phyloP scores from a whole-genome alignment of 2,888 invertebrate genomes.

The Gastrophysa polygoni region DNA sequence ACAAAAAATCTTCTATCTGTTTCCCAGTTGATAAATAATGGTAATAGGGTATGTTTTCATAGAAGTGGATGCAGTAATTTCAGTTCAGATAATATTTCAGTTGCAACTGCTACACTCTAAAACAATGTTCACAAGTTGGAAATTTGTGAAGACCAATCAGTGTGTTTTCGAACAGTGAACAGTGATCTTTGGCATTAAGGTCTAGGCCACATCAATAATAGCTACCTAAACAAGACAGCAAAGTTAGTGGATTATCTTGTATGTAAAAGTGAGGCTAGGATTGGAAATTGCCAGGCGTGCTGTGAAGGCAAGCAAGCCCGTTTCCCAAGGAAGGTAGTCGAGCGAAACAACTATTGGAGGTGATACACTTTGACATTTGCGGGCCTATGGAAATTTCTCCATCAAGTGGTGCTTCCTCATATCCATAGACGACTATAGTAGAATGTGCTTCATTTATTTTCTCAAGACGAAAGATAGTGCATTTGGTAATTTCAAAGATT shows the following conservation, averaged over 20 bases:
- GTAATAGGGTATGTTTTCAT: slow-evolving; percentile 20
- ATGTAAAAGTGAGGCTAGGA: not conserved
- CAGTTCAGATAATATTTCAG: not conserved
- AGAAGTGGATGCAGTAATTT: not conserved
- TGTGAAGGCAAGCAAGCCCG: slow-evolving; percentile 41
- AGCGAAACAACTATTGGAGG: slow-evolving; percentile 19
- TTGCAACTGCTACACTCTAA: not conserved
- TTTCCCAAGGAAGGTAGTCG: slow-evolving; percentile 24
- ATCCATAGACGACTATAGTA: slow-evolving; percentile 43
- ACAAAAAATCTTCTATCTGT: slow-evolving; percentile 28
- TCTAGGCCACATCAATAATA: not conserved
- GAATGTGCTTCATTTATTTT: slow-evolving; percentile 35
- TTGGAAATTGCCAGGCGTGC: slow-evolving; percentile 21
- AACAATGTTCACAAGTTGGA: not conserved
- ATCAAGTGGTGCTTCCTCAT: slow-evolving; percentile 41
- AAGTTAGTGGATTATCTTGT: not conserved
- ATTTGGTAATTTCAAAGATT: slow-evolving; percentile 17
- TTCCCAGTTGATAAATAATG: slow-evolving; percentile 18
- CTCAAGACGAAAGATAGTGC: slow-evolving; percentile 22
- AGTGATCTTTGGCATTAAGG: not conserved
- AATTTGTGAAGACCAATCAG: not conserved
- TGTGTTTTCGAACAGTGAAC: not conserved
- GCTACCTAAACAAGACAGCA: not conserved
- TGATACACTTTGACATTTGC: slow-evolving; percentile 9
- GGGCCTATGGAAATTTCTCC: slow-evolving; percentile 38